These are phyloP conservation scores for Stenodema calcarata DNA, from an alignment of 2,888 invertebrate genomes.

Conservation along the genomic window DNA sequence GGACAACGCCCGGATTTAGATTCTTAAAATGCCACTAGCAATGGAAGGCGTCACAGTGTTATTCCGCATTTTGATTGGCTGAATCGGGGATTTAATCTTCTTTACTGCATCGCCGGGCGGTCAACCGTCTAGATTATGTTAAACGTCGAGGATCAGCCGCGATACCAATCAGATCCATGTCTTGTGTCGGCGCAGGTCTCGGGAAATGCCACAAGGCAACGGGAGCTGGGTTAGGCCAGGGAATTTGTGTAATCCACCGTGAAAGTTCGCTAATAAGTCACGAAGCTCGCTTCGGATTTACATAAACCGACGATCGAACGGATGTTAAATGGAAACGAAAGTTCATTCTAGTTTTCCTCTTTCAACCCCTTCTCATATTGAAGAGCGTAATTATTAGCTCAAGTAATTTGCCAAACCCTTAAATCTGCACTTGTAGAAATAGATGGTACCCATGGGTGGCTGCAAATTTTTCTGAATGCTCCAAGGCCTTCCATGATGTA, in stretches of 20 bases:
- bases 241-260: slow-evolving; percentile 12
- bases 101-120: slow-evolving; percentile 24
- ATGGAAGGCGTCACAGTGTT: neutral
- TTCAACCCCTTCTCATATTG: neutral
- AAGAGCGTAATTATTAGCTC: too few relatives aligned
- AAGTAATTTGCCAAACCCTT: too few relatives aligned
- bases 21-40: neutral
- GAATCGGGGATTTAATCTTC: slow-evolving; percentile 7
- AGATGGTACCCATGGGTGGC: too few relatives aligned
- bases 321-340: neutral
- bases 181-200: neutral
- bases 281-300: slow-evolving; percentile 14
- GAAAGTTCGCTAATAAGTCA: neutral
- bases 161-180: neutral
- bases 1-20: neutral
- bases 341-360: neutral
- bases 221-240: neutral
- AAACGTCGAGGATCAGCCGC: neutral
- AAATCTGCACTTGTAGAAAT: too few relatives aligned
- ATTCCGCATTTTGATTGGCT: neutral
- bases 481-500: too few relatives aligned
- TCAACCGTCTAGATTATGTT: slow-evolving; percentile 12
- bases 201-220: slow-evolving; percentile 5
- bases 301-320: neutral
- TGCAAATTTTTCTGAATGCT: too few relatives aligned